Percentiles rank a stretch among this genome's conserved stretches.
These are phyloP conservation scores for Zaprionus ornatus DNA, from an alignment of 1,140 invertebrate genomes.

Conservation along the genomic window DNA sequence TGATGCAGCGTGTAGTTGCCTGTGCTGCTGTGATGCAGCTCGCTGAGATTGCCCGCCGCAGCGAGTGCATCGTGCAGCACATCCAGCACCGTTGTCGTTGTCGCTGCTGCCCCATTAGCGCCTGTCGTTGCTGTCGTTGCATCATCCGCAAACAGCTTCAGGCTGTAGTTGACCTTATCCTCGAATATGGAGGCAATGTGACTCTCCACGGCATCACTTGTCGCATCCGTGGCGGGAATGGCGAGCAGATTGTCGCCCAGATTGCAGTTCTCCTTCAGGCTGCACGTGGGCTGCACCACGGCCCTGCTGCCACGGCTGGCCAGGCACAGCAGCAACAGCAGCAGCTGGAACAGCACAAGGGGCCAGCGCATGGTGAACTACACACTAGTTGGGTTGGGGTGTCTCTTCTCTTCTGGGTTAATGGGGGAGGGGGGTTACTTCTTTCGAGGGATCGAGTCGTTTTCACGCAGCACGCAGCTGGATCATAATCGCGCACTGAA, in stretches of 20 bases:
- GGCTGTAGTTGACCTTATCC: constrained; percentile 80
- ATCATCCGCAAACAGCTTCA: constrained; percentile 75
- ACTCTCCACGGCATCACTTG: constrained; percentile 67
- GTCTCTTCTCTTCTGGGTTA: too few relatives aligned
- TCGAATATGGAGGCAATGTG: constrained; percentile 80
- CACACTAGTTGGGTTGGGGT: neutral
- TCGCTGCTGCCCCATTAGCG: neutral
- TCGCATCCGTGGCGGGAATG: constrained; percentile 23
- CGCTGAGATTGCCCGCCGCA: constrained; percentile 58
- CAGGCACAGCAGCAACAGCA: constrained; percentile 1
- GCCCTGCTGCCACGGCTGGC: constrained; percentile 26
- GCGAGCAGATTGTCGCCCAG: constrained; percentile 69
- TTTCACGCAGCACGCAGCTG: constrained; percentile 6
- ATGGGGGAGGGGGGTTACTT: too few relatives aligned
- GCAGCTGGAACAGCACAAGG: constrained; percentile 6
- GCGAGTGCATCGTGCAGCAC: constrained; percentile 53
- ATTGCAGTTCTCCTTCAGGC: constrained; percentile 77
- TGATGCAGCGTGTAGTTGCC: constrained; percentile 38
- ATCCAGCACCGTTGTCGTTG: constrained; percentile 60
- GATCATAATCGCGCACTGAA: neutral
- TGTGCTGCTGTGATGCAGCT: constrained; percentile 36
- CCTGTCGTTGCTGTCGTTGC: neutral
- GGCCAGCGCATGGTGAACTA: constrained; percentile 10
- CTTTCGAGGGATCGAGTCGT: too few relatives aligned
- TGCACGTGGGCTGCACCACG: constrained; percentile 67